Conservation (phyloP, 2,797 vertebrate genomes). For the Denticeps clupeoides region DNA sequence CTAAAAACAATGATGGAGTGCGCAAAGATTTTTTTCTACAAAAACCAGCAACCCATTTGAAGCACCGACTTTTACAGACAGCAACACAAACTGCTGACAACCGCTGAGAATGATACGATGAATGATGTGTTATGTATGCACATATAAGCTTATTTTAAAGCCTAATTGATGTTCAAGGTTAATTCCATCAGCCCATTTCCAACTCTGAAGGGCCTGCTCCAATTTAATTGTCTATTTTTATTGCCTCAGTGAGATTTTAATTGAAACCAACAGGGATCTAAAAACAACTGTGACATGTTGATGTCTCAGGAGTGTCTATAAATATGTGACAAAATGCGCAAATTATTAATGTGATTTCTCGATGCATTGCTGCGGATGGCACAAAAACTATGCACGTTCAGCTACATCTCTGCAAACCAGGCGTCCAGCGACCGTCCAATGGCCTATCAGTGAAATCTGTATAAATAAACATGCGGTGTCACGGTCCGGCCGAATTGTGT, state of each 20-base stretch:
- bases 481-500: constrained; percentile 17
- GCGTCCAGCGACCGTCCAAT: no score
- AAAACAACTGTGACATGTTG: constrained; percentile 74
- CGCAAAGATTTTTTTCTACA: no score
- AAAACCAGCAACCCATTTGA: no score
- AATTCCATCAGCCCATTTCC: constrained; percentile 72
- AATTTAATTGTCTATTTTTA: constrained; percentile 80
- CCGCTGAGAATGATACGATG: not conserved
- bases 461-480: no score
- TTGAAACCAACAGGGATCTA: constrained; percentile 73
- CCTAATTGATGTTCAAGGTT: constrained; percentile 71
- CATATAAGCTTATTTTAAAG: constrained; percentile 60
- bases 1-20: no score
- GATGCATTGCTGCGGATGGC: constrained; percentile 52
- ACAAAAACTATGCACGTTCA: constrained; percentile 17
- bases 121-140: constrained; percentile 35
- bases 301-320: constrained; percentile 71
- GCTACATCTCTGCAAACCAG: constrained; percentile 9
- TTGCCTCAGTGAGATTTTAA: constrained; percentile 71
- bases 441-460: no score
- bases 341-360: constrained; percentile 70
- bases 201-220: constrained; percentile 69
- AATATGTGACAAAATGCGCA: constrained; percentile 72
- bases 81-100: no score
- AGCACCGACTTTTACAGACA: no score